Percentiles rank a stretch among this genome's conserved stretches.
Conservation (phyloP, 2,113 vertebrate genomes). For the Pionites leucogaster region DNA sequence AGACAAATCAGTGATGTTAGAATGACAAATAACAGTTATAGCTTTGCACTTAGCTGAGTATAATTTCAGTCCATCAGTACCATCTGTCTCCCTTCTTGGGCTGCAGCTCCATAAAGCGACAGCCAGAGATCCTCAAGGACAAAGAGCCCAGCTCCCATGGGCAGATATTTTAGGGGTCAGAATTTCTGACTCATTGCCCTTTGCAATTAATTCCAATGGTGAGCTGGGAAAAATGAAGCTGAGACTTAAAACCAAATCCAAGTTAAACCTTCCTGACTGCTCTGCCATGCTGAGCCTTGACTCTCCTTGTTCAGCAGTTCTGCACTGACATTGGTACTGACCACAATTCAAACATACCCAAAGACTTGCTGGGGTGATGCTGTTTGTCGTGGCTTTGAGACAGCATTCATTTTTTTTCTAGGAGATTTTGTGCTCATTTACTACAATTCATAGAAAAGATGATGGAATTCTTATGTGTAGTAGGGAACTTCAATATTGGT, state of each 20-base stretch:
- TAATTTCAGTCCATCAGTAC: slow-evolving; percentile 70
- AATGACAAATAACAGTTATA: slow-evolving; percentile 71
- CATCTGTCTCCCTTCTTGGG: slow-evolving; percentile 62
- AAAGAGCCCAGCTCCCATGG: background rate
- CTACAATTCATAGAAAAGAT: background rate
- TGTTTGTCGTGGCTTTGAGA: background rate
- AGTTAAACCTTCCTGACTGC: background rate
- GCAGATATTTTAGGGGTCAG: background rate
- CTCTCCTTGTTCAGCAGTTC: background rate
- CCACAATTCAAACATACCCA: background rate
- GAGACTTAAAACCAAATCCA: background rate
- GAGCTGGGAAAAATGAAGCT: background rate
- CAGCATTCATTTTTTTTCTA: background rate
- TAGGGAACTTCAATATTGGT: background rate
- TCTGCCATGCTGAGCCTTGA: background rate
- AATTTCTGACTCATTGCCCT: background rate
- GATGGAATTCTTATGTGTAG: background rate
- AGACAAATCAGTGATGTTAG: slow-evolving; percentile 65
- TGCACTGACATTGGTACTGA: background rate
- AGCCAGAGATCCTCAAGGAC: slow-evolving; percentile 49
- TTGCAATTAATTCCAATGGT: background rate
- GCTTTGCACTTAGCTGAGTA: slow-evolving; percentile 66
- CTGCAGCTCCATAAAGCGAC: slow-evolving; percentile 44
- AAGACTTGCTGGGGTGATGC: background rate
- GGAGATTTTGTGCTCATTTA: background rate